Evolutionary conservation across 2,113 vertebrate species (phyloP), one percentile per base, ranked within the genome.

Genomic region (Siphamia tubifer): DNA sequence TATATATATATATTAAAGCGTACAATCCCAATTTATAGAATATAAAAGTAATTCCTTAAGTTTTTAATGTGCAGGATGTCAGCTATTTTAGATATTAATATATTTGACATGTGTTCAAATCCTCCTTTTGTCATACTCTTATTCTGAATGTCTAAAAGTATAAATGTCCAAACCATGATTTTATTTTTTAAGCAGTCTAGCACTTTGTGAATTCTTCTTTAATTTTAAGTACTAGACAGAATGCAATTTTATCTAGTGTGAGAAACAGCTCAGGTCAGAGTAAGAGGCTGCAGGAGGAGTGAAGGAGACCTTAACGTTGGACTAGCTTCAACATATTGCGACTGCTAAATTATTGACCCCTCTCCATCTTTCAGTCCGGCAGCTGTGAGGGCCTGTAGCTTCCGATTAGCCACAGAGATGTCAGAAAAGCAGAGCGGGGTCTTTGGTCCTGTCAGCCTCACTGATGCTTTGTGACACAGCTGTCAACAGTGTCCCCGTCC

Each of bases 321-420:
- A 65, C 76, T 11, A 68, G 73, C 81, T 77, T 88, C 86, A 92
- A 91, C 93, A 93, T 90, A 90, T 84, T 90, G 83, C 87, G 89
- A 71, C 88, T 82, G 77, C 67, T 96, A 85, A 95, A 96, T 96
- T 91, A 96, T 95, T 95, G 90, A 95, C 83, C 83, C 71, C 47
- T 75, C 72, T 74, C 77, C 74, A 86, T 89, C 89, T 87, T 79
- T 89, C 66, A 90, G 90, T 90, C 89, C 77, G 81, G 87, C 92
- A 86, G 85, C 85, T 79, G 88, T 82, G 85, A 92, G 91, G 93
- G 71, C 71, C 91, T 95, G 92, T 92, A 95, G 80, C 76, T 92
- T 93, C 87, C 87, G 87, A 96, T 96, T 94, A 96, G 91, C 92
- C 85, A 91, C 79, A 84, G 87, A 82, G 92, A 90, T 90, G 91